Evolutionary conservation across 2,113 vertebrate genomes (phyloP).

Genomic region (Galeopterus variegatus): DNA sequence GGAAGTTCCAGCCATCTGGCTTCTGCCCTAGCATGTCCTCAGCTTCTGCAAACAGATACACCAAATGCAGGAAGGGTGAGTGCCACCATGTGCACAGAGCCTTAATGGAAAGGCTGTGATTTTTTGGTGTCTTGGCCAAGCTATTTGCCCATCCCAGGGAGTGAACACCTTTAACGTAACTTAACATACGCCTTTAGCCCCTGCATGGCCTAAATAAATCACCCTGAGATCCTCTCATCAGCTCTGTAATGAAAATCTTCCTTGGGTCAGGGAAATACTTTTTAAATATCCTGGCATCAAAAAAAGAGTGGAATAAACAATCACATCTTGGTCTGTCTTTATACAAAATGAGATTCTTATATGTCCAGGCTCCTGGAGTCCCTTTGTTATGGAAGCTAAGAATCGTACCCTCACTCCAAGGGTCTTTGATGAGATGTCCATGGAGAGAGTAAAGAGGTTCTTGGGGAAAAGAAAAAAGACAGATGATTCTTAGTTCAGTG

Average conservation of each 20-base stretch:
- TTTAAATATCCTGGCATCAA: constrained; percentile 66
- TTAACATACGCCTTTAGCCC: constrained; percentile 80
- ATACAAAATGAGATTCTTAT: background rate
- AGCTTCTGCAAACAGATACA: constrained; percentile 76
- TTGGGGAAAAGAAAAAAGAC: background rate
- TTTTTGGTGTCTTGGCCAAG: constrained; percentile 72
- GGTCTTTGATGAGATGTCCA: background rate
- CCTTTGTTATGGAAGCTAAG: background rate
- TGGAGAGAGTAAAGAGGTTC: background rate
- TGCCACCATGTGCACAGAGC: constrained; percentile 72
- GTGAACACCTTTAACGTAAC: constrained; percentile 67
- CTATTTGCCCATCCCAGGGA: constrained; percentile 71
- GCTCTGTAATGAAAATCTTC: constrained; percentile 76
- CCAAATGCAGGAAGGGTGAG: constrained; percentile 63
- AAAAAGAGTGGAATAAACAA: constrained; percentile 24
- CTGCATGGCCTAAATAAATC: constrained; percentile 80
- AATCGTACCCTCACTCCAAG: background rate
- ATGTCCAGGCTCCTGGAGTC: background rate
- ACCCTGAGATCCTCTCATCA: constrained; percentile 71
- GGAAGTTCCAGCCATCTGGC: constrained; percentile 63
- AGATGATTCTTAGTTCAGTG: background rate
- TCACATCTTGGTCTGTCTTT: background rate
- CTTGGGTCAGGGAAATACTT: constrained; percentile 66
- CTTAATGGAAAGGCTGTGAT: constrained; percentile 79
- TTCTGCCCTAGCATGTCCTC: constrained; percentile 63